A percentile compares a stretch with the other conserved stretches of the same genome.
phyloP scores from a whole-genome alignment of 2,113 vertebrate genomes.

The Carassius auratus region DNA sequence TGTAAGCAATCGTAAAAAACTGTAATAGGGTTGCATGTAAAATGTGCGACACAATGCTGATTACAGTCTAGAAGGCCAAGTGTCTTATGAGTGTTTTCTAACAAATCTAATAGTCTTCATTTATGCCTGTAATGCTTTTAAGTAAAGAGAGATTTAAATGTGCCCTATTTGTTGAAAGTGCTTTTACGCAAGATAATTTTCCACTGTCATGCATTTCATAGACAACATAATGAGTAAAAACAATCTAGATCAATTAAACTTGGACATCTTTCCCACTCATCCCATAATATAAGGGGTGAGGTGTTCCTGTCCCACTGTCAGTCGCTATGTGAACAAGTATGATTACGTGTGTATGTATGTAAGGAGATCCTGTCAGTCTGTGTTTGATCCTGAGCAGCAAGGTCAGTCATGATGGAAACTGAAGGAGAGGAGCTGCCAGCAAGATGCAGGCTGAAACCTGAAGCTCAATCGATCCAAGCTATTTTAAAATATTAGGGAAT shows the following conservation, averaged over 20 bases:
- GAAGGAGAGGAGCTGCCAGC: slow-evolving; percentile 65
- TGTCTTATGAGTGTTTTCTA: background rate
- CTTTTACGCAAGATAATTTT: background rate
- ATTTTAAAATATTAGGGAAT: slow-evolving; percentile 73
- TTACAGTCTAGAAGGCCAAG: background rate
- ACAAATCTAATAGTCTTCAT: background rate
- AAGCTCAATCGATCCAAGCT: slow-evolving; percentile 74
- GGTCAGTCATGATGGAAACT: slow-evolving; percentile 50
- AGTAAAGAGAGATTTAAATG: background rate
- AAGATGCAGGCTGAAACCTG: slow-evolving; percentile 67
- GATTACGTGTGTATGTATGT: background rate
- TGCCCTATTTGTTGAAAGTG: background rate
- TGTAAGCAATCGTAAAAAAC: background rate
- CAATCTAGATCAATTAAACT: background rate
- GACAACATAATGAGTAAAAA: background rate
- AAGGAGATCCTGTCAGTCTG: slow-evolving; percentile 20
- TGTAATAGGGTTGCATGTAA: background rate
- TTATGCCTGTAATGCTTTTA: background rate
- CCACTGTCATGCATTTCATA: background rate
- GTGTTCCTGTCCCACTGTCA: background rate
- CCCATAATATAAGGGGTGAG: background rate
- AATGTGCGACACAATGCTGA: background rate
- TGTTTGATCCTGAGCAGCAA: slow-evolving; percentile 22
- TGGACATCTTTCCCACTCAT: background rate
- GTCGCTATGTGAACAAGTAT: background rate